Evolutionary conservation across 2,797 vertebrate species (phyloP).

Genomic region (Mareca penelope): DNA sequence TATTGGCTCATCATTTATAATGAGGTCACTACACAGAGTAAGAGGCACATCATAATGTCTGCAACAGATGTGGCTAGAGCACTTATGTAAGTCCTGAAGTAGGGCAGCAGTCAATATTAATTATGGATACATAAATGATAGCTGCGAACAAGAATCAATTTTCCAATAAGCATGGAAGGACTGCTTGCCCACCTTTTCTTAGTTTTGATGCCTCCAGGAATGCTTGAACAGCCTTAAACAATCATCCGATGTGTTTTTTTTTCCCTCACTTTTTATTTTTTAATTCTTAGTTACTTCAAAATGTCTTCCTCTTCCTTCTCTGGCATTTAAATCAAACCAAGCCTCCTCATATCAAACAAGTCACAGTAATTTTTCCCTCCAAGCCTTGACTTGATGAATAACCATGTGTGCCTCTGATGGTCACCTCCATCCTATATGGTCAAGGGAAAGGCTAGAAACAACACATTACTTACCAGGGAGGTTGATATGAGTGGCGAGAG

Average conservation of each 20-base stretch:
- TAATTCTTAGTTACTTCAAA: not conserved
- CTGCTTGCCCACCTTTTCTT: not conserved
- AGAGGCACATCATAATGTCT: slow-evolving; percentile 28
- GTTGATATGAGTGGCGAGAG: not conserved
- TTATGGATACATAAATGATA: slow-evolving; percentile 28
- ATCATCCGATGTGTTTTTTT: not conserved
- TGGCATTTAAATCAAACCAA: not conserved
- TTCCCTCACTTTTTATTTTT: not conserved
- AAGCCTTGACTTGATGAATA: not conserved
- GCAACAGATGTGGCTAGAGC: not conserved
- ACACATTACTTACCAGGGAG: not conserved
- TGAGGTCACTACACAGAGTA: not conserved
- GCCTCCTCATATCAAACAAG: not conserved
- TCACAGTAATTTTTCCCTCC: not conserved
- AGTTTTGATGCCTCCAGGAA: not conserved
- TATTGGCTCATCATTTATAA: slow-evolving; percentile 53
- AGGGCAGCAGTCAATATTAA: slow-evolving; percentile 9
- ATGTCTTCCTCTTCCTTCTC: not conserved
- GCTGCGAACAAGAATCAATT: slow-evolving; percentile 12
- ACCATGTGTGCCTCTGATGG: not conserved
- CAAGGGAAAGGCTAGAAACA: not conserved
- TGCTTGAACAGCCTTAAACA: not conserved
- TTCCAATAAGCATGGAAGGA: not conserved
- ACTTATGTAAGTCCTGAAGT: not conserved
- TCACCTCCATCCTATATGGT: no score